Evolutionary conservation across 2,888 invertebrate species (phyloP).

Genomic region (Orthonevra nobilis): DNA sequence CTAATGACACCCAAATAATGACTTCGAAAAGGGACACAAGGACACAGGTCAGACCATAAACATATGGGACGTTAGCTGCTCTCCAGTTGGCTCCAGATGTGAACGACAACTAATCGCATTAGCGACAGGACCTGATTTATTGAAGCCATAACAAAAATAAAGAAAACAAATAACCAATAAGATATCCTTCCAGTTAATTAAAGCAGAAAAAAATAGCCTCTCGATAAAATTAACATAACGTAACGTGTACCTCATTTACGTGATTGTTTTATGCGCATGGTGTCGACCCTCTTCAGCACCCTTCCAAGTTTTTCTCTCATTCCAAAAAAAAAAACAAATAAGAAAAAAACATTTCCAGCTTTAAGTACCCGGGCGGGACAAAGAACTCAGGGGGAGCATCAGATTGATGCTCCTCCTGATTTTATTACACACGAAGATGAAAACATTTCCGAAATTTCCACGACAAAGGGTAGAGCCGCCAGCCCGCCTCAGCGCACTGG

Average conservation of each 20-base stretch:
- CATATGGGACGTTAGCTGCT: neutral
- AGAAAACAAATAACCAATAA: slow-evolving; percentile 15
- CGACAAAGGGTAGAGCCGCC: slow-evolving; percentile 37
- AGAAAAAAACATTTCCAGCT: neutral
- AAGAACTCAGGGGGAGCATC: neutral
- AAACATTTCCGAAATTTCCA: slow-evolving; percentile 56
- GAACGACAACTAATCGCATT: slow-evolving; percentile 10
- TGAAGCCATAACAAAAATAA: slow-evolving; percentile 32
- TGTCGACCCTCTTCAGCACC: too few relatives aligned
- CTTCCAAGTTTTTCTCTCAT: too few relatives aligned
- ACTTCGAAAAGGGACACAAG: neutral
- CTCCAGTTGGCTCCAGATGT: neutral
- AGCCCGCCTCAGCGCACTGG: slow-evolving; percentile 14
- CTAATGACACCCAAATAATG: neutral
- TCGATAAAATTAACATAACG: slow-evolving; percentile 27
- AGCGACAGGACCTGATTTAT: slow-evolving; percentile 23
- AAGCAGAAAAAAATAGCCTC: slow-evolving; percentile 4
- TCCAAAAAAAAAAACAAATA: too few relatives aligned
- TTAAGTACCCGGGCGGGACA: neutral
- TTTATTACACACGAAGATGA: slow-evolving; percentile 48
- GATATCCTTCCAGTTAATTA: slow-evolving; percentile 25
- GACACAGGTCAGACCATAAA: too few relatives aligned
- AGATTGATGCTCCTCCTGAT: slow-evolving; percentile 47
- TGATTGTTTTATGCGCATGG: slow-evolving; percentile 27
- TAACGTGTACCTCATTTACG: neutral